phyloP scores from a whole-genome alignment of 1,140 invertebrate species.

The Pectinophora gossypiella region DNA sequence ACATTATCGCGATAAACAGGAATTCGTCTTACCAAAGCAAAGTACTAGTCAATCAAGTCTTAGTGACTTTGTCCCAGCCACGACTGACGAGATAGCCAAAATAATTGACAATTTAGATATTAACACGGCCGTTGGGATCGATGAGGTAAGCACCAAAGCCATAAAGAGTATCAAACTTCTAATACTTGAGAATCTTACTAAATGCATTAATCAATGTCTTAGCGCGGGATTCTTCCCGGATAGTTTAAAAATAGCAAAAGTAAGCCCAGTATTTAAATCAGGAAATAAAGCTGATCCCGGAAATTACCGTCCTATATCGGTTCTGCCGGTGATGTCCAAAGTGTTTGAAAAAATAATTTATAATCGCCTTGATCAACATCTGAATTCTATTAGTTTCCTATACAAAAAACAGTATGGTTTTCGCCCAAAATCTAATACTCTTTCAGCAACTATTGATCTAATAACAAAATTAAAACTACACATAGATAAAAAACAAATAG shows the following conservation, averaged over 20 bases:
- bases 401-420: constrained; percentile 3
- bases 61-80: neutral
- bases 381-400: neutral
- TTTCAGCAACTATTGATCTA: constrained; percentile 8
- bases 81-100: constrained; percentile 15
- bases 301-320: neutral
- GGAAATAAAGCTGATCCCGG: neutral
- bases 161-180: constrained; percentile 22
- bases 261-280: neutral
- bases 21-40: neutral
- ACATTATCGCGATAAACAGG: neutral
- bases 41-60: neutral
- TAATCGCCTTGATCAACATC: neutral
- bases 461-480: constrained; percentile 5
- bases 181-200: constrained; percentile 14
- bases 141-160: constrained; percentile 19
- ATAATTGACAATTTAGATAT: constrained; percentile 21
- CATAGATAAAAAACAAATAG: constrained; percentile 5
- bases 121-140: constrained; percentile 19
- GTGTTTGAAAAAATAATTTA: neutral
- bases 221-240: constrained; percentile 1
- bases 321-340: neutral
- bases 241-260: constrained; percentile 1
- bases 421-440: too few species aligned
- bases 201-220: constrained; percentile 23